Percentiles rank a stretch among this genome's conserved stretches.
Evolutionary conservation across 1,140 invertebrate species (phyloP).

Genomic region (Aphelinus atriplicis): DNA sequence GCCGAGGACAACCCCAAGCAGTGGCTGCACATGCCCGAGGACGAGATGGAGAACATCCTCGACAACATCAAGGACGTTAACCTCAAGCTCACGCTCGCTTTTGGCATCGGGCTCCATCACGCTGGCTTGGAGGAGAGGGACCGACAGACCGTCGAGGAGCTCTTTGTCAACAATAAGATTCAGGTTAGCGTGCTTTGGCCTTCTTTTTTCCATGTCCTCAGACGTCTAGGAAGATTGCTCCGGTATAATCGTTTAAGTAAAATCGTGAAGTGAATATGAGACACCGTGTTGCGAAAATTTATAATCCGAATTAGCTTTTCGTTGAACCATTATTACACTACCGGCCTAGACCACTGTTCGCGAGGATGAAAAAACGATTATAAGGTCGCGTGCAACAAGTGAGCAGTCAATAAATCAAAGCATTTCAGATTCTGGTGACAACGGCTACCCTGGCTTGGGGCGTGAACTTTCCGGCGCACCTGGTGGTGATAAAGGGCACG

Average conservation of each 20-base stretch:
- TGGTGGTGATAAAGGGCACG: conserved; percentile 87
- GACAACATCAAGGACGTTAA: conserved; percentile 88
- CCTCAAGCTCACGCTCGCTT: conserved; percentile 92
- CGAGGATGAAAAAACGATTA: too few relatives aligned
- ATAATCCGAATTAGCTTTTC: too few relatives aligned
- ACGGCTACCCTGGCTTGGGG: conserved; percentile 99
- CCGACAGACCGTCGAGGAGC: conserved; percentile 89
- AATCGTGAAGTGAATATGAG: too few relatives aligned
- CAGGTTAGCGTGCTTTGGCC: conserved; percentile 71
- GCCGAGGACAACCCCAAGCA: conserved; percentile 93
- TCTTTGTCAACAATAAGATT: conserved; percentile 97
- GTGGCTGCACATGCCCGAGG: conserved; percentile 90
- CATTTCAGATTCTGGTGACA: conserved; percentile 86
- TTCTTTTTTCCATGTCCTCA: too few relatives aligned
- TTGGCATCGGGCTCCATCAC: conserved; percentile 99
- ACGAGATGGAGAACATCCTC: conserved; percentile 82
- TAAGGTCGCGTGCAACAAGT: too few relatives aligned
- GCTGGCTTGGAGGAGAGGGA: conserved; percentile 94
- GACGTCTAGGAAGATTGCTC: too few relatives aligned
- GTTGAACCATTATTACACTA: too few relatives aligned
- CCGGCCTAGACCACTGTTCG: too few relatives aligned
- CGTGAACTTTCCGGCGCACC: conserved; percentile 96
- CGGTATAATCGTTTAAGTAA: too few relatives aligned
- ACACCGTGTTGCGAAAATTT: too few relatives aligned
- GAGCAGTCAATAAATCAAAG: too few relatives aligned